Evolutionary conservation across 2,797 vertebrate genomes (phyloP).

Genomic region (Alectoris magna): DNA sequence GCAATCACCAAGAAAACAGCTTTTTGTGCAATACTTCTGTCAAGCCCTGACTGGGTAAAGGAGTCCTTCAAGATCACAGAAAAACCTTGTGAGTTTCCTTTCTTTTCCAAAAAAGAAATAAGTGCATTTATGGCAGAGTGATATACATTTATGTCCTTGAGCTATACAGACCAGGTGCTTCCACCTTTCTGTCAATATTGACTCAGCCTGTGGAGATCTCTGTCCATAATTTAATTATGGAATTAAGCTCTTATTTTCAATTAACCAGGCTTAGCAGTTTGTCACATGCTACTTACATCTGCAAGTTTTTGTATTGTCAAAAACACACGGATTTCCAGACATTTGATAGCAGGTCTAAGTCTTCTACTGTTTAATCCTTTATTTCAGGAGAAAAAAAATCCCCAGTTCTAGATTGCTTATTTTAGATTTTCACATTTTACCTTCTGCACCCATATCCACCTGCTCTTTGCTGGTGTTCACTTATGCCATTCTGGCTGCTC

Average conservation of each 20-base stretch:
- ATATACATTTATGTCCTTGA: not conserved
- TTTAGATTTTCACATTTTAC: not conserved
- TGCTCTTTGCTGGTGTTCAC: not conserved
- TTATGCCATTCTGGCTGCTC: not conserved
- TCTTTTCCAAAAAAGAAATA: not conserved
- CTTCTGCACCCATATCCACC: not conserved
- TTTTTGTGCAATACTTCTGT: not conserved
- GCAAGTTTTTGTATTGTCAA: not conserved
- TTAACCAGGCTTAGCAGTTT: not conserved
- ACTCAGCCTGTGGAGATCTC: not conserved
- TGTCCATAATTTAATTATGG: not conserved
- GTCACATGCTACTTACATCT: not conserved
- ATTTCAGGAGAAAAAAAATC: not conserved
- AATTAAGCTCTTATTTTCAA: not conserved
- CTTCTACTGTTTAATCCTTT: not conserved
- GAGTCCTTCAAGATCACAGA: not conserved
- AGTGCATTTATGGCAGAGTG: not conserved
- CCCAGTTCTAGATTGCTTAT: not conserved
- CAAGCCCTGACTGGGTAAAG: not conserved
- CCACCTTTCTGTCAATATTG: not conserved
- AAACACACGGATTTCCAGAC: not conserved
- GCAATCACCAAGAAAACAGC: not conserved
- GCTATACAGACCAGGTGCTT: not conserved
- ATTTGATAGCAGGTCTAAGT: not conserved
- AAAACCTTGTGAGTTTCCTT: fast-evolving